Evolutionary conservation across 1,140 invertebrate genomes (phyloP), one percentile per base, ranked within the genome.

Genomic region (Pseudachorutes palmiensis): DNA sequence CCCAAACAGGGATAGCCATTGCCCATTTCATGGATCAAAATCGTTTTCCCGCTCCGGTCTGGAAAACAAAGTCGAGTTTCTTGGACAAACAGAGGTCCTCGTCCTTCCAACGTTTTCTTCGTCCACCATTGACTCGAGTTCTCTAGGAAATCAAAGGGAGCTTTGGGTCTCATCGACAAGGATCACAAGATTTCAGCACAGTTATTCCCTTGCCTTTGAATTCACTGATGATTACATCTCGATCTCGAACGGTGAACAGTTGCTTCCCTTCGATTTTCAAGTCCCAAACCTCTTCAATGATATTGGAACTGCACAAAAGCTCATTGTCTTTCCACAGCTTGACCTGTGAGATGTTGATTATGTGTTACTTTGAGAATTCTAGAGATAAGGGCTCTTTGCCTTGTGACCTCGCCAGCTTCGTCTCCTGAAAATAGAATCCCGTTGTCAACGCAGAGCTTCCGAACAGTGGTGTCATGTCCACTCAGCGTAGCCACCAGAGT

Each of bases 221-320:
- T 71, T 80, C 79, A 3, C 79, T 79, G 26, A 81, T 74, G 29
- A 78, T 75, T 0, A 81, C 66, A 73, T 81, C 79, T 24, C 78
- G 62, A 73, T 81, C 79, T 63, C 79, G 74, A 1, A 78, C 78
- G 2, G 80, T 79, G 69, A 77, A 81, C 12, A 82, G 69, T 1
- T 78, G 69, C 51, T 76, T 77, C n/a, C 75, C 78, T 49, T 73
- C 59, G 5, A 79, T 74, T 22, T 73, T 68, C 67, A 82, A 72
- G 70, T 79, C 80, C 70, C 79, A 78, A 5, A 81, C 71, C 60
- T 80, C 79, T 71, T 81, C 80, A 0, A 78, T 70, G 14, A 80
- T 69, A 65, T 77, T 77, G 45, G 70, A 76, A 12, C 71, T 68
- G 19, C 72, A 71, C 59, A 75, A 75, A 29, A 76, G 68, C 69